Percentiles rank a stretch among this genome's conserved stretches.
Evolutionary conservation across 2,888 invertebrate species (phyloP).

Genomic region (Tricholauxania praeusta): DNA sequence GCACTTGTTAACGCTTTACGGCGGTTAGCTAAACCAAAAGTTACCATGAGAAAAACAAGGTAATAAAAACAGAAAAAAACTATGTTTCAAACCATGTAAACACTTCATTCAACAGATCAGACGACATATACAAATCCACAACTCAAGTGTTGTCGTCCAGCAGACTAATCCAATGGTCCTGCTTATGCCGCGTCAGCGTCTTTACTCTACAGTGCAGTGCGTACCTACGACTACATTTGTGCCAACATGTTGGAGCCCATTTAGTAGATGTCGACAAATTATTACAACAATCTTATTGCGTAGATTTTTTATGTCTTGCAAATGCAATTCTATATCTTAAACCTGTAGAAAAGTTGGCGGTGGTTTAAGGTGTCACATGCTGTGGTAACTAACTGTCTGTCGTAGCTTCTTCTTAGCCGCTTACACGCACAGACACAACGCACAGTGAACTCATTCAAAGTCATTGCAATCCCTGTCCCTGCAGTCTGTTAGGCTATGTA

Average conservation of each 20-base stretch:
- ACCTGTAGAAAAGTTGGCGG: background rate
- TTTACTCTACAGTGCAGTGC: background rate
- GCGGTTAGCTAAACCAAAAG: background rate
- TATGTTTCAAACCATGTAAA: background rate
- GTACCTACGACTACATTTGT: background rate
- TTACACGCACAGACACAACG: slow-evolving; percentile 6
- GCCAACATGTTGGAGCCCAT: slow-evolving; percentile 1
- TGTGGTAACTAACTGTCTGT: background rate
- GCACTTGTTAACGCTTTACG: no score
- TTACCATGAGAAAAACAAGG: background rate
- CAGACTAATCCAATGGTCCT: no score
- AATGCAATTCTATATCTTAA: background rate
- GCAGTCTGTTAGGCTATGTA: slow-evolving; percentile 40
- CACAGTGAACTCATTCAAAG: background rate
- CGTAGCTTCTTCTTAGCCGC: no score
- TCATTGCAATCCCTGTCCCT: background rate
- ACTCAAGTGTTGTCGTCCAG: no score
- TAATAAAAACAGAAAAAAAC: background rate
- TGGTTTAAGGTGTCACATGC: slow-evolving; percentile 10
- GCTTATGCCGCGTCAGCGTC: background rate
- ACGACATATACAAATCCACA: no score
- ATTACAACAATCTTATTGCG: slow-evolving; percentile 32
- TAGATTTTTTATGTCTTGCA: slow-evolving; percentile 16
- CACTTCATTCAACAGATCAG: slow-evolving; percentile 1
- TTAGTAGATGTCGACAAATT: slow-evolving; percentile 38